These are phyloP conservation scores for Oasisia sp. DNA, from an alignment of 2,888 invertebrate genomes.

Conservation along the genomic window DNA sequence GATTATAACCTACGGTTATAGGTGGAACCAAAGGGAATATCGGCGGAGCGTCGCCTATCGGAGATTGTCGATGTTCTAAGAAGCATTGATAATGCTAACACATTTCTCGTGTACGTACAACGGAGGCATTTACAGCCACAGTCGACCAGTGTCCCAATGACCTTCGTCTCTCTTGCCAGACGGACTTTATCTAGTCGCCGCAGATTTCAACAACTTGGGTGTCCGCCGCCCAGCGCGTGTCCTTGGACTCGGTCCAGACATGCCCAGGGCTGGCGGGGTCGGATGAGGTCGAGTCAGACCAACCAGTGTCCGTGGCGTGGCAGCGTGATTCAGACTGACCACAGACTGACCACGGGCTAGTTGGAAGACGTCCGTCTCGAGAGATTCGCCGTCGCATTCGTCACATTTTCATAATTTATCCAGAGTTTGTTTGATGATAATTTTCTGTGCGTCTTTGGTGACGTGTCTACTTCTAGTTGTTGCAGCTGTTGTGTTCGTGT, in stretches of 20 bases:
- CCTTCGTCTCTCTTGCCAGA: not conserved
- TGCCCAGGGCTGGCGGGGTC: not conserved
- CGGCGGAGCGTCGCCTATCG: not conserved
- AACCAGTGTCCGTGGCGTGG: not conserved
- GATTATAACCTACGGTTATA: not conserved
- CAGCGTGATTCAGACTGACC: not conserved
- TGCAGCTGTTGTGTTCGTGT: not conserved
- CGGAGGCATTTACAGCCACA: not conserved
- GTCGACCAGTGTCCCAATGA: not conserved
- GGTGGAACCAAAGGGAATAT: not conserved
- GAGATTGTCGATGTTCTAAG: not conserved
- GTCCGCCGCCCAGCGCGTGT: not conserved
- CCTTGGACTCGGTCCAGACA: conserved; percentile 3
- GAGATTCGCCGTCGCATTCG: not conserved
- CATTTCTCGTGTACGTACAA: not conserved
- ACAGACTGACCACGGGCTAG: not conserved
- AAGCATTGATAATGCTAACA: not conserved
- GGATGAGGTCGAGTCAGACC: not conserved
- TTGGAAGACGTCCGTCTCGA: not conserved
- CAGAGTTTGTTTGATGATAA: not conserved
- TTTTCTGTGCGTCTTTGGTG: not conserved
- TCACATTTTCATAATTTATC: not conserved
- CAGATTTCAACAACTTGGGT: conserved; percentile 13
- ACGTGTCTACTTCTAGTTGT: not conserved
- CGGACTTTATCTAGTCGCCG: not conserved